Conservation (phyloP, 2,113 vertebrate species). For the Prionailurus bengalensis region DNA sequence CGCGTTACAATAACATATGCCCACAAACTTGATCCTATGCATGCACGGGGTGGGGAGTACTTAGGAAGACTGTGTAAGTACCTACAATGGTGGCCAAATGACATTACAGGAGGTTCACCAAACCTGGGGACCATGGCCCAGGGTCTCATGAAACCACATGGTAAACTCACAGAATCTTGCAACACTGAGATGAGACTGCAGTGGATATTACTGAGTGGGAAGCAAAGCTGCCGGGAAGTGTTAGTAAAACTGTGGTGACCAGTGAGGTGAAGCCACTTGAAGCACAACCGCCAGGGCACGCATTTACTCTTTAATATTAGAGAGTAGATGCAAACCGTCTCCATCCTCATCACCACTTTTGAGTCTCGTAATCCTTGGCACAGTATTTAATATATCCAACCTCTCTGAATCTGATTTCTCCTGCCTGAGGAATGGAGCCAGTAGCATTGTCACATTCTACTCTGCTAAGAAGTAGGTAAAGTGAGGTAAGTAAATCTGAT, state of each 20-base stretch:
- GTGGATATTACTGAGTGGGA: neutral
- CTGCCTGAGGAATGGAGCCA: neutral
- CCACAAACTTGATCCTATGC: neutral
- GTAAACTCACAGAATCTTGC: neutral
- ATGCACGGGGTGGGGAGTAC: too few species aligned
- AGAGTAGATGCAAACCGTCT: neutral
- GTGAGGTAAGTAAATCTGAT: neutral
- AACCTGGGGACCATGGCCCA: neutral
- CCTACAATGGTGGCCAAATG: neutral
- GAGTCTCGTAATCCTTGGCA: neutral
- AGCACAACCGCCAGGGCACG: neutral
- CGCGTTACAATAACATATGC: neutral
- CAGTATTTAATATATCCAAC: neutral
- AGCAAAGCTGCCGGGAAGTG: neutral
- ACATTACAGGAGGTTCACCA: neutral
- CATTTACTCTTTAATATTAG: neutral
- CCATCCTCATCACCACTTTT: neutral
- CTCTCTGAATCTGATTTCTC: neutral
- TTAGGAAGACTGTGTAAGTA: neutral
- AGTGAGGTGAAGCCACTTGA: neutral
- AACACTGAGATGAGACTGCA: neutral
- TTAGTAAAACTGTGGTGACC: neutral
- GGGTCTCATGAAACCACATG: neutral
- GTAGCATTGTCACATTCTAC: too few species aligned
- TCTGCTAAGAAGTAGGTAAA: neutral